Evolutionary conservation across 2,888 invertebrate species (phyloP).

Genomic region (Arrhopalites spinosus): DNA sequence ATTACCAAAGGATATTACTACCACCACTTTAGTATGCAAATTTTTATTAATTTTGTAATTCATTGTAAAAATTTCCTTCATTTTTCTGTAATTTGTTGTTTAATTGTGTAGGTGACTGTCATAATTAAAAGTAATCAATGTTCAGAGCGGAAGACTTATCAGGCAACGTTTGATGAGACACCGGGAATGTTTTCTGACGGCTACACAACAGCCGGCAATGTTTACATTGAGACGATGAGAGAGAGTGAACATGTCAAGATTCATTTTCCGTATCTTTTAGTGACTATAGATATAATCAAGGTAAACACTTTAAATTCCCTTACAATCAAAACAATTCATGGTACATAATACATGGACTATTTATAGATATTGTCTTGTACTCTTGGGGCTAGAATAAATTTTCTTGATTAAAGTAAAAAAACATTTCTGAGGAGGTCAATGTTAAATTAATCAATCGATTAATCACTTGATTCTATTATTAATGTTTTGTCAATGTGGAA

Average conservation of each 20-base stretch:
- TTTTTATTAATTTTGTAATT: not conserved
- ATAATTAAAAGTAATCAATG: slow-evolving; percentile 55
- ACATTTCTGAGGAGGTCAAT: too few species aligned
- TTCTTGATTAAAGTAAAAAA: too few species aligned
- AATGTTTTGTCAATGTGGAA: too few species aligned
- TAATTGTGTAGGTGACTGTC: slow-evolving; percentile 50
- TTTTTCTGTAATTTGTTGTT: not conserved
- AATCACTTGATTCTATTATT: too few species aligned
- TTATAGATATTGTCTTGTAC: too few species aligned
- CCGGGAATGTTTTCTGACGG: slow-evolving; percentile 56
- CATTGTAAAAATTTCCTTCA: not conserved
- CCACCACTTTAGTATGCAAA: slow-evolving; percentile 53
- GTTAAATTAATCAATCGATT: too few species aligned
- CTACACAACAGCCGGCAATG: slow-evolving; percentile 52
- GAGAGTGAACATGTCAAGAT: slow-evolving; percentile 56
- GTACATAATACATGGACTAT: too few species aligned
- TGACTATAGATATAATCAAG: slow-evolving; percentile 54
- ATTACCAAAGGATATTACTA: slow-evolving; percentile 55
- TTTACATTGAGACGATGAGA: slow-evolving; percentile 53
- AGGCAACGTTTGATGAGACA: slow-evolving; percentile 55
- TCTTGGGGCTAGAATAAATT: too few species aligned
- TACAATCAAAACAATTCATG: too few species aligned
- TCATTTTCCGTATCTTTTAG: slow-evolving; percentile 50
- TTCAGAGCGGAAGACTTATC: slow-evolving; percentile 55
- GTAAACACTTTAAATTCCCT: too few species aligned